A percentile compares a stretch with the other conserved stretches of the same genome.
phyloP scores from a whole-genome alignment of 2,888 invertebrate genomes.

The Sminthurides aquaticus region DNA sequence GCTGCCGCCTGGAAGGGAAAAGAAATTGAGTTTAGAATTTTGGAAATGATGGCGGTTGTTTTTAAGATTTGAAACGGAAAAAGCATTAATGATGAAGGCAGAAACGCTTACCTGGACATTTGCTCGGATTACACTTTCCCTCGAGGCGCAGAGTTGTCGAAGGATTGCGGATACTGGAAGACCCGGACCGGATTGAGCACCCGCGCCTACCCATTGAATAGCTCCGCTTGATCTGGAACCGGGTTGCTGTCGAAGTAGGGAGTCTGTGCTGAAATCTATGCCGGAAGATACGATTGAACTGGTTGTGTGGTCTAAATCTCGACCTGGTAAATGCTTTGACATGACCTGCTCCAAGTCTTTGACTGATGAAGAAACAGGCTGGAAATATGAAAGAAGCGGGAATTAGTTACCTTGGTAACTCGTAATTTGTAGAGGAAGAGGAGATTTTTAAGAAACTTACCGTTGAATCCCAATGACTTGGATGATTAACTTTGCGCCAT shows the following conservation, averaged over 20 bases:
- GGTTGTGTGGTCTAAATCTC: conserved; percentile 44
- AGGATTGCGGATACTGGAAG: conserved; percentile 83
- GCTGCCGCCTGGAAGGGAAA: conserved; percentile 44
- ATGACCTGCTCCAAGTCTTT: conserved; percentile 92
- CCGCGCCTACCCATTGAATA: conserved; percentile 66
- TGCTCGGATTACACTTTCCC: conserved; percentile 90
- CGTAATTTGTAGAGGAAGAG: not conserved
- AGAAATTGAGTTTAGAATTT: too few species aligned
- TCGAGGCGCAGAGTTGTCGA: conserved; percentile 81
- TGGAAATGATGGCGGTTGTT: too few species aligned
- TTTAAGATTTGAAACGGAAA: not conserved
- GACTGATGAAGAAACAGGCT: conserved; percentile 59
- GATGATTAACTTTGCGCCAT: conserved; percentile 41
- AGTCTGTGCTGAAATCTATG: conserved; percentile 81
- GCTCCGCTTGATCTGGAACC: conserved; percentile 42
- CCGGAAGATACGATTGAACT: conserved; percentile 50
- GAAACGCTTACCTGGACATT: conserved; percentile 49
- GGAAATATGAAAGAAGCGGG: not conserved
- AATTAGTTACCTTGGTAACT: not conserved
- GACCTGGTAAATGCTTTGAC: conserved; percentile 75
- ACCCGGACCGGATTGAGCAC: conserved; percentile 41
- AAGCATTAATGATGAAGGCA: too few species aligned
- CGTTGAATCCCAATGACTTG: conserved; percentile 40
- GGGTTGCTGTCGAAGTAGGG: conserved; percentile 57
- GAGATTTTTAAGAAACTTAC: conserved; percentile 24